phyloP scores from a whole-genome alignment of 1,140 invertebrate genomes.

The Heliothis subflexa region DNA sequence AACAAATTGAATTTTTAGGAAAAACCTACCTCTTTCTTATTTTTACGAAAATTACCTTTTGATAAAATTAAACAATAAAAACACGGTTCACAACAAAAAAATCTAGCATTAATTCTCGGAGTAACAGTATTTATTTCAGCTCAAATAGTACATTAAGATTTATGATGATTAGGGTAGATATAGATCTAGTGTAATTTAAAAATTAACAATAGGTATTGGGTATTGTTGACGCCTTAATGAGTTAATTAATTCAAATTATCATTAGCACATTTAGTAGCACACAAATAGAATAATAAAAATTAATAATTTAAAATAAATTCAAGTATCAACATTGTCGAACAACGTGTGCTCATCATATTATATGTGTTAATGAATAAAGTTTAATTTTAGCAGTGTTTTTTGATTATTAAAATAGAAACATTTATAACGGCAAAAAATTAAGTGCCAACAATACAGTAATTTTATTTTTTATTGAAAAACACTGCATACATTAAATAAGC shows the following conservation, averaged over 20 bases:
- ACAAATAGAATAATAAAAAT: neutral
- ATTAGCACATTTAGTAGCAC: neutral
- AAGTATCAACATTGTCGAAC: too few species aligned
- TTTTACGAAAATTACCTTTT: too few species aligned
- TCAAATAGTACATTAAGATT: neutral
- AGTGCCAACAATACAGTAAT: neutral
- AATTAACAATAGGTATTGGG: neutral
- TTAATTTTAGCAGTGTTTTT: neutral
- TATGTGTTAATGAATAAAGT: neutral
- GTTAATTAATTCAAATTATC: neutral
- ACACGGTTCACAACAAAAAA: too few species aligned
- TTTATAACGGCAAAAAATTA: neutral
- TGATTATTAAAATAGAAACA: neutral
- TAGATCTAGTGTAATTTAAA: neutral
- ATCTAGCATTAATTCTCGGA: too few species aligned
- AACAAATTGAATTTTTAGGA: too few species aligned
- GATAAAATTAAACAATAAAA: too few species aligned
- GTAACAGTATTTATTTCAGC: too few species aligned
- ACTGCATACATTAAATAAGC: too few species aligned
- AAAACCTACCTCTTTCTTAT: too few species aligned
- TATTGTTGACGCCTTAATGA: slow-evolving; percentile 3
- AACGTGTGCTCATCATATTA: neutral
- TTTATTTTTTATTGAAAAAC: too few species aligned
- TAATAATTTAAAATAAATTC: neutral
- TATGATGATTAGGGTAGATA: neutral